These are phyloP conservation scores for Rhamnusium bicolor DNA, from an alignment of 2,888 invertebrate species.

Conservation along the genomic window DNA sequence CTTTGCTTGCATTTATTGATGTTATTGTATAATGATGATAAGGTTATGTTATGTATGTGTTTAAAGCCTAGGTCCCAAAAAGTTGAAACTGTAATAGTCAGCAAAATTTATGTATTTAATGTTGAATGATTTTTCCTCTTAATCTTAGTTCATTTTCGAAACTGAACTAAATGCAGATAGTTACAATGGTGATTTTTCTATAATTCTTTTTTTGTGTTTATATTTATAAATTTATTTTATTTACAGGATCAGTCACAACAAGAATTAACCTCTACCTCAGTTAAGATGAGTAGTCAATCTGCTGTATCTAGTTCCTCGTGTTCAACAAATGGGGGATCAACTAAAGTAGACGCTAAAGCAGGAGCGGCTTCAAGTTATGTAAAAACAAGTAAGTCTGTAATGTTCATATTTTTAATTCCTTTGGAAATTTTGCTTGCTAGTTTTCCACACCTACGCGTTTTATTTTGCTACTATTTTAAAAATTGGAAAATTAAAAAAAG, in stretches of 20 bases:
- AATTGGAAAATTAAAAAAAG: too few relatives aligned
- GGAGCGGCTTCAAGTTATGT: too few relatives aligned
- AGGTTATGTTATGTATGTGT: background rate
- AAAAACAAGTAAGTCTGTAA: too few relatives aligned
- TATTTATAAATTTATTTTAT: conserved; percentile 10
- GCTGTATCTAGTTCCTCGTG: too few relatives aligned
- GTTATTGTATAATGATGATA: background rate
- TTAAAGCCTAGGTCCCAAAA: background rate
- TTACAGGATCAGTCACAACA: conserved; percentile 2
- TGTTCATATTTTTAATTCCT: too few relatives aligned
- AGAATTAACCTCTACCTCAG: background rate
- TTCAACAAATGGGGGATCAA: too few relatives aligned
- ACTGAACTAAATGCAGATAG: background rate
- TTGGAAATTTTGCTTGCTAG: too few relatives aligned
- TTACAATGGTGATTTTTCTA: conserved; percentile 8
- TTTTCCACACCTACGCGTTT: too few relatives aligned
- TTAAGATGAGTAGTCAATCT: too few relatives aligned
- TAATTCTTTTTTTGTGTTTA: conserved; percentile 8
- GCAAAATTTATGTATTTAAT: conserved; percentile 7
- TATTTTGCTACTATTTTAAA: too few relatives aligned
- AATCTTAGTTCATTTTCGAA: background rate
- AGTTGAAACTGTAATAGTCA: conserved; percentile 1
- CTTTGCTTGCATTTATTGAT: conserved; percentile 8
- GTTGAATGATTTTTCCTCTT: background rate
- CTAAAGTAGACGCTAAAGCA: too few relatives aligned